These are phyloP conservation scores for Martes martes DNA, from an alignment of 2,113 vertebrate genomes.

Conservation along the genomic window DNA sequence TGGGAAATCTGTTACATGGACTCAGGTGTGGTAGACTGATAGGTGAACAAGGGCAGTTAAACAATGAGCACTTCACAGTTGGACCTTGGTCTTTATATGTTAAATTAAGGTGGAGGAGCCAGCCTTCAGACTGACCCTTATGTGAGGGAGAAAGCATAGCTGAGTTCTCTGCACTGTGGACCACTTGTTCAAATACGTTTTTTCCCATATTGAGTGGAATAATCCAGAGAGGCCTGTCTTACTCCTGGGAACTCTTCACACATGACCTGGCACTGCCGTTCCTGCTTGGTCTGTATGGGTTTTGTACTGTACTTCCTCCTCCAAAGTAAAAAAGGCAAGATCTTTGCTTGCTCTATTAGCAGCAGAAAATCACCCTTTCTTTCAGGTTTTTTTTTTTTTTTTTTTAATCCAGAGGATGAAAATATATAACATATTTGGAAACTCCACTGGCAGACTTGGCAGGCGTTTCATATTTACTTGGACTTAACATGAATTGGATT, in stretches of 20 bases:
- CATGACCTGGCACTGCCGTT: not conserved
- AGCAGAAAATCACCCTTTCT: slow-evolving; percentile 38
- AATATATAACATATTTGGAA: slow-evolving; percentile 62
- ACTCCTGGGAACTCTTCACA: not conserved
- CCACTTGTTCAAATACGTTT: not conserved
- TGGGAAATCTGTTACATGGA: not conserved
- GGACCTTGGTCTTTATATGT: not conserved
- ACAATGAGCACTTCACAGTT: not conserved
- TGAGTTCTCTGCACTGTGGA: not conserved
- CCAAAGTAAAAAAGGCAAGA: not conserved
- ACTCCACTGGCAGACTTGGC: slow-evolving; percentile 52
- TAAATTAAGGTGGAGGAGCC: not conserved
- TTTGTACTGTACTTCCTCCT: not conserved
- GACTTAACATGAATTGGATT: slow-evolving; percentile 62
- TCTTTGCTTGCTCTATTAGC: slow-evolving; percentile 25
- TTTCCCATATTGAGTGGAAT: not conserved
- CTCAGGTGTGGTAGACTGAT: not conserved
- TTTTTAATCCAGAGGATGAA: slow-evolving; percentile 60
- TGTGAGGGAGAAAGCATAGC: not conserved
- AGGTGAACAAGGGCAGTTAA: not conserved
- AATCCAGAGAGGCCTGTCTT: not conserved
- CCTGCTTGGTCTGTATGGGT: not conserved
- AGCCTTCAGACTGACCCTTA: not conserved
- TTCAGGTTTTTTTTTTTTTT: slow-evolving; percentile 43
- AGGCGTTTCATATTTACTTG: slow-evolving; percentile 59